Evolutionary conservation across 2,888 invertebrate species (phyloP), one percentile per base, ranked within the genome.

Genomic region (Cheilosia grossa): DNA sequence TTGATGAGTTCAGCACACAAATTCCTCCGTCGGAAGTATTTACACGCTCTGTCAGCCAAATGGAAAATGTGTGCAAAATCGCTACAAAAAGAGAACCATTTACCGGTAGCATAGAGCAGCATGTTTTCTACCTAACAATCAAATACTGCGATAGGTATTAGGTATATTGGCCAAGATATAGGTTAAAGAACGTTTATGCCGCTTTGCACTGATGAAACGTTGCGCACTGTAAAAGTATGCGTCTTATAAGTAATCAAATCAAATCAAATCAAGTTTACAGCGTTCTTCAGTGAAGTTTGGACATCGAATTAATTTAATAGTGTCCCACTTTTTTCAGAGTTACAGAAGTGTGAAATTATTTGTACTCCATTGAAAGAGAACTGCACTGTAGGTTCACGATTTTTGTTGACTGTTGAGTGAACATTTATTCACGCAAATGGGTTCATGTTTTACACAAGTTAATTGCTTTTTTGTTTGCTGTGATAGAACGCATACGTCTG

Each of bases 11-110:
- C 13, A 13, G 37, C 13, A 13, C 37, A 37, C n/a, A 10, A 37
- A 13, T 13, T 37, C 37, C 37, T 13, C 37, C 10, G 10, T 37
- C 17, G 9, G 19, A 37, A 33, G 15, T 21, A 56, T 56, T 37
- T 19, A 19, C 54, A 82, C 73, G 82, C 79, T 79, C 82, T 82
- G 56, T 73, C 82, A 67, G 67, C 67, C 82, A 82, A 42, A 54
- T 79, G 82, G 73, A 82, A 82, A 82, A 82, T 78, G 78, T 82
- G 78, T 82, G 78, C 67, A 82, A 78, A 77, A 77, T 58, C 49
- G 42, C 53, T 49, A 24, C 24, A 61, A 81, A 82, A 61, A 70
- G 66, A 61, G 44, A 72, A 70, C 64, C 42, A 73, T 67, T 80
- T 59, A 74, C 66, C 54, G 74, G 67, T 30, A 67, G 66, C 64